A percentile compares a stretch with the other conserved stretches of the same genome.
Conservation (phyloP, 2,888 invertebrate species). For the Hyalella azteca region DNA sequence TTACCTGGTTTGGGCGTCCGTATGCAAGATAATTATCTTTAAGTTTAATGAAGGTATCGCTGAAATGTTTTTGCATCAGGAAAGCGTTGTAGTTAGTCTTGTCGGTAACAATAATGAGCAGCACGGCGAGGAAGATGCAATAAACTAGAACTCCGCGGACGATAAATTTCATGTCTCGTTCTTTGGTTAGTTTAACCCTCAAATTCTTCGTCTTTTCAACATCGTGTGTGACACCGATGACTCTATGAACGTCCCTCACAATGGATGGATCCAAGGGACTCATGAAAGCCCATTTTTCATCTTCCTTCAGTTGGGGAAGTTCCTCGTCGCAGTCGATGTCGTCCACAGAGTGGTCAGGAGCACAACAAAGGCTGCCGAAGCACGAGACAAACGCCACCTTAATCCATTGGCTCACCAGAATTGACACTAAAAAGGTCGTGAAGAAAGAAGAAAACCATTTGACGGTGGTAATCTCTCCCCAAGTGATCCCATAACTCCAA, state of each 20-base stretch:
- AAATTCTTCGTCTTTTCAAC: conserved; percentile 19
- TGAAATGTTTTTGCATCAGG: conserved; percentile 63
- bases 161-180: conserved; percentile 65
- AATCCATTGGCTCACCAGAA: conserved; percentile 66
- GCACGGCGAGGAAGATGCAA: conserved; percentile 64
- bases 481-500: conserved; percentile 65
- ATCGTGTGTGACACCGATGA: conserved; percentile 47
- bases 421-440: conserved; percentile 64
- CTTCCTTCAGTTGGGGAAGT: conserved; percentile 60
- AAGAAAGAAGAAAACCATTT: conserved; percentile 66
- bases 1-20: too few species aligned
- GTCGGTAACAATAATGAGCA: conserved; percentile 64
- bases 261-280: conserved; percentile 40
- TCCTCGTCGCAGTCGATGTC: conserved; percentile 62
- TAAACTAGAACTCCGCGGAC: conserved; percentile 65
- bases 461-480: conserved; percentile 64
- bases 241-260: conserved; percentile 38
- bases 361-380: conserved; percentile 59
- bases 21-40: too few species aligned
- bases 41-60: conserved; percentile 59
- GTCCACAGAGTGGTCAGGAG: conserved; percentile 61
- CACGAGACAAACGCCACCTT: conserved; percentile 62
- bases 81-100: conserved; percentile 63
- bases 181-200: conserved; percentile 61
- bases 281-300: conserved; percentile 63